Base-by-base conservation (phyloP, 2,113 vertebrate genomes). In the Pelusios castaneus region DNA sequence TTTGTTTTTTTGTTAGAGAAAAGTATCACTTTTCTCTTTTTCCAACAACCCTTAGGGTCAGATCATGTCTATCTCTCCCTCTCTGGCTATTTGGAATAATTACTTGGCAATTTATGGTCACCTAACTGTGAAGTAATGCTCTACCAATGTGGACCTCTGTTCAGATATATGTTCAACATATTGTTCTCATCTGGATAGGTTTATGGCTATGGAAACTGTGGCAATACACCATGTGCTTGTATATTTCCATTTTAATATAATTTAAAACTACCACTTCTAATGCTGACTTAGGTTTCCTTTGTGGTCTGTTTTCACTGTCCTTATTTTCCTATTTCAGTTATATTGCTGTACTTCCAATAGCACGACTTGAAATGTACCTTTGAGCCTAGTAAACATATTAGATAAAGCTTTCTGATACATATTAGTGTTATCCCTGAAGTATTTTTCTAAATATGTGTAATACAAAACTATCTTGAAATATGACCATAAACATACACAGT, bases 71-170 rank as follows among this genome's bases (percentile, higher is more conserved):
- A 19, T 89, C 38, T 91, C 27, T 29, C 85, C 27, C 22, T 89
- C 22, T 31, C 52, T 56, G 22, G 34, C 12, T 91, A 60, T 90
- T 83, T 94, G 51, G 78, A 63, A 82, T 92, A 92, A 93, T 91
- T 87, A 84, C 52, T 90, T 95, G 84, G 73, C 93, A 92, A 86
- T 87, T 90, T 94, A 82, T 49, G 52, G 75, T 91, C 91, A 85
- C 43, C 87, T 95, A 85, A 83, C 91, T 96, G 82, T 94, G 94
- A 87, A 96, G 80, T 79, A 75, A 90, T 91, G 81, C 54, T 81
- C 25, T 76, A 91, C 63, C 63, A 84, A 0, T 11, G 56, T 77
- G n/a, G 34, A 75, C 5, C 38, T 85, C 87, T 90, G 80, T 91
- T 82, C 38, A 95, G 91, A 89, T 56, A 70, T 10, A 21, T 73